Percentiles rank a stretch among this genome's conserved stretches.
These are phyloP conservation scores for Oscheius sp. DNA, from an alignment of 2,888 invertebrate species.

Conservation along the genomic window DNA sequence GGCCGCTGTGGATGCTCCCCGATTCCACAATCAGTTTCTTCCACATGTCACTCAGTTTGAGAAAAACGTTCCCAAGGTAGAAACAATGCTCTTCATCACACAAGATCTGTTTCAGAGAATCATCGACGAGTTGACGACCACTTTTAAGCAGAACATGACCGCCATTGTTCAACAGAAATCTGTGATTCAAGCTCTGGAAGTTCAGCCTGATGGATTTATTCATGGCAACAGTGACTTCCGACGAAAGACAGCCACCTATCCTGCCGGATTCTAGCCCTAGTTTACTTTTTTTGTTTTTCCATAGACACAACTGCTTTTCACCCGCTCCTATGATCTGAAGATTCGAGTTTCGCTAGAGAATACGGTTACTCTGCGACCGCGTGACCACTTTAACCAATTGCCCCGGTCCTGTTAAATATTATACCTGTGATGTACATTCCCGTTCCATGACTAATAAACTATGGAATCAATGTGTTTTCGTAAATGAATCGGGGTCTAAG, in stretches of 20 bases:
- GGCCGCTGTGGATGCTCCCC: constrained; percentile 76
- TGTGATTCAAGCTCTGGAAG: constrained; percentile 67
- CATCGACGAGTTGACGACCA: constrained; percentile 58
- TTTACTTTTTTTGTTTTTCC: background rate
- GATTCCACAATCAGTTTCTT: constrained; percentile 71
- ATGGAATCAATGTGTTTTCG: background rate
- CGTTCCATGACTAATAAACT: constrained; percentile 24
- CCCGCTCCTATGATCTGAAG: constrained; percentile 22
- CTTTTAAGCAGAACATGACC: constrained; percentile 68
- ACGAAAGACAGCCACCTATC: constrained; percentile 68
- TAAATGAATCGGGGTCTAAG: too few relatives aligned
- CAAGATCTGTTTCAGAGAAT: constrained; percentile 44
- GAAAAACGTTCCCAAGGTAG: constrained; percentile 80
- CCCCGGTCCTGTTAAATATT: constrained; percentile 23
- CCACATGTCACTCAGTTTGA: constrained; percentile 83
- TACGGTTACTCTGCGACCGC: constrained; percentile 24
- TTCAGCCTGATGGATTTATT: constrained; percentile 59
- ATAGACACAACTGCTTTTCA: constrained; percentile 3
- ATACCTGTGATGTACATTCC: constrained; percentile 31
- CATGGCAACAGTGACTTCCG: constrained; percentile 72
- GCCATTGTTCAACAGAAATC: constrained; percentile 63
- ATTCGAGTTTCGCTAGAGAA: constrained; percentile 33
- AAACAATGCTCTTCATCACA: background rate
- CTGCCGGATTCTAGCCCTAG: constrained; percentile 65
- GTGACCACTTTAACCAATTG: background rate